These are phyloP conservation scores for Acrobasis suavella DNA, from an alignment of 2,888 invertebrate genomes.

Conservation along the genomic window DNA sequence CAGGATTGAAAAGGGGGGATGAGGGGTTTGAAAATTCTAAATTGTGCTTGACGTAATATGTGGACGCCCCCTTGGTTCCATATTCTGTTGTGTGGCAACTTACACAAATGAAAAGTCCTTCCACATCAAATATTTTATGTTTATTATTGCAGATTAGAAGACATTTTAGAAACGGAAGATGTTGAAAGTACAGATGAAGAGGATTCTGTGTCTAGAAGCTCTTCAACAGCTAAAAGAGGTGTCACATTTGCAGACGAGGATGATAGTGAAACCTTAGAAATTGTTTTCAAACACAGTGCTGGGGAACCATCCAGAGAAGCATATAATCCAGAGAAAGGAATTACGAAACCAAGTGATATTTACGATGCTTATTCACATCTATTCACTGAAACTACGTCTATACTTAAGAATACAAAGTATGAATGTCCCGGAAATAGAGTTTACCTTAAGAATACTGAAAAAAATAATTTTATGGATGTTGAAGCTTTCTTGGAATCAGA, in stretches of 20 bases:
- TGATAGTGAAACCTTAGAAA: conserved; percentile 60
- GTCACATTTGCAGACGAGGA: conserved; percentile 71
- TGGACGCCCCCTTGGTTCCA: too few relatives aligned
- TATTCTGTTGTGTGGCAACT: too few relatives aligned
- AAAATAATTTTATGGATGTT: conserved; percentile 24
- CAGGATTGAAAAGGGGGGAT: too few relatives aligned
- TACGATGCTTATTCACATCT: conserved; percentile 56
- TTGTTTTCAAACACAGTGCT: conserved; percentile 64
- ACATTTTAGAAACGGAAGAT: conserved; percentile 53
- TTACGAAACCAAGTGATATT: conserved; percentile 72
- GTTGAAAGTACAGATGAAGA: conserved; percentile 39
- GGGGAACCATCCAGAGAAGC: conserved; percentile 42
- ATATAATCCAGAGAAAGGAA: conserved; percentile 55
- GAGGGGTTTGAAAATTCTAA: too few relatives aligned
- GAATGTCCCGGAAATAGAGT: conserved; percentile 23
- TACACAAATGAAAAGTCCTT: too few relatives aligned
- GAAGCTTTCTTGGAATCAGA: conserved; percentile 27
- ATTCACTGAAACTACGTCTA: conserved; percentile 58
- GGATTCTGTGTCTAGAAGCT: conserved; percentile 26
- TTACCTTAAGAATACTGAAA: conserved; percentile 25
- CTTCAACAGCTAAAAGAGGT: conserved; percentile 46
- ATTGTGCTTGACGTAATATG: too few relatives aligned
- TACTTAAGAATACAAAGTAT: conserved; percentile 69
- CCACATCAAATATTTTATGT: neutral
- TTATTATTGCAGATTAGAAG: conserved; percentile 58